Base-by-base conservation (phyloP, 1,140 invertebrate genomes). In the Maconellicoccus hirsutus region DNA sequence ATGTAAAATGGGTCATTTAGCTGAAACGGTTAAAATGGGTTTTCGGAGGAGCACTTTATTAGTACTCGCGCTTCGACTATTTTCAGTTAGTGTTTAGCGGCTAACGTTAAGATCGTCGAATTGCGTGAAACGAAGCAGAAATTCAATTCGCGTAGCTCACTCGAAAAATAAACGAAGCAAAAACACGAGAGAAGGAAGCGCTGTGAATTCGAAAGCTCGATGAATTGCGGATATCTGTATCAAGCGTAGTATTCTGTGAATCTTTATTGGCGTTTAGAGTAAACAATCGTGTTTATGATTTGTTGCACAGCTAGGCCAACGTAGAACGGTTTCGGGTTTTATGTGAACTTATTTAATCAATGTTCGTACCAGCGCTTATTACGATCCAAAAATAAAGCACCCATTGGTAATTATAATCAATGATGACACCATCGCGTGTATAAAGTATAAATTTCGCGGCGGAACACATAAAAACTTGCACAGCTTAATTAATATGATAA, bases 401-500 rank as follows among this genome's bases (percentile, higher is more conserved):
- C 42, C 2, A 16, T 3, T 52, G 12, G 10, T 52, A 52, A 52
- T 52, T 52, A 19, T 19, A 52, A 52, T 52, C 42, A 52, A 14
- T 52, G 42, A 52, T 19, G 42, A 52, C 42, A 52, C 12, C 16
- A 52, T 16, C 12, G 6, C 42, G 42, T 14, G 16, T 19, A 16
- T 52, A 52, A 52, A 52, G 42, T 14, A 16, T 52, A 16, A 6
- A 52, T 16, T 52, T 52, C 12, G 42, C 42, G 42, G 42, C 42
- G n/a, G 10, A 52, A 52, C 42, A 52, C n/a, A 52, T 52, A 52
- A 52, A 52, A 52, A 19, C 29, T 52, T 52, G 42, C 42, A 52
- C 42, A 52, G 42, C 42, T 52, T 52, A 52, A 52, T 52, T 52
- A 52, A 52, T 52, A 52, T 52, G 42, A 52, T 52, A 52, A 52